phyloP scores from a whole-genome alignment of 2,797 vertebrate genomes.

The Peromyscus aztecus region DNA sequence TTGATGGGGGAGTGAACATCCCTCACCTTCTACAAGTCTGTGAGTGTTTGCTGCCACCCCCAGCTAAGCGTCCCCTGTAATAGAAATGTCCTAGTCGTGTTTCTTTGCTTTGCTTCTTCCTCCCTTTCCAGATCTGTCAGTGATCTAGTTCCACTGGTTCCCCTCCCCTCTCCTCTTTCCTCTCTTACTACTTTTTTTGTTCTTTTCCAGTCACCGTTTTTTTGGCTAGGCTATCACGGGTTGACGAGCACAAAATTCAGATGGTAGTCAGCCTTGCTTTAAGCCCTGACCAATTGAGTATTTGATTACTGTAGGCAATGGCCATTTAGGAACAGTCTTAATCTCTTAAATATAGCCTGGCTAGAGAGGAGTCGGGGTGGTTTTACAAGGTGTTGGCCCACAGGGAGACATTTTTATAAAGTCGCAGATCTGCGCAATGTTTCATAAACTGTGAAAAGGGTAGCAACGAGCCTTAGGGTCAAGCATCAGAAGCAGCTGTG shows the following conservation, averaged over 20 bases:
- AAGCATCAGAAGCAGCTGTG: constrained; percentile 29
- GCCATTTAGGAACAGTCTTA: constrained; percentile 62
- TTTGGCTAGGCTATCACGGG: constrained; percentile 20
- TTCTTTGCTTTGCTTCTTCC: constrained; percentile 6
- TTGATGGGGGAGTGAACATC: constrained; percentile 22
- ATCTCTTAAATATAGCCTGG: constrained; percentile 68
- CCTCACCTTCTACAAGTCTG: not conserved
- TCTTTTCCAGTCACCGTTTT: not conserved
- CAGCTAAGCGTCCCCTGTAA: not conserved
- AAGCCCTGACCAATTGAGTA: constrained; percentile 16
- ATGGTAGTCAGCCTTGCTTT: constrained; percentile 34
- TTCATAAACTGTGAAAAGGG: constrained; percentile 58
- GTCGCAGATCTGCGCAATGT: not conserved
- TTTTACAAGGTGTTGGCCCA: constrained; percentile 60
- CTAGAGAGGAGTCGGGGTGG: not conserved
- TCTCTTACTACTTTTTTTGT: constrained; percentile 26
- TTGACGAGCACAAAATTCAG: constrained; percentile 56
- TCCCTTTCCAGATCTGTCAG: not conserved
- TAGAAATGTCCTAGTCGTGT: constrained; percentile 7
- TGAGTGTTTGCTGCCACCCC: constrained; percentile 3
- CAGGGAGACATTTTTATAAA: constrained; percentile 41
- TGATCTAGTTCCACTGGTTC: not conserved
- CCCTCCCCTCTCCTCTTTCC: not conserved
- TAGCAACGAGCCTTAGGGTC: not conserved
- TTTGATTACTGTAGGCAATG: constrained; percentile 64